Evolutionary conservation across 2,113 vertebrate species (phyloP), one percentile per base, ranked within the genome.

Genomic region (Miniopterus natalensis): DNA sequence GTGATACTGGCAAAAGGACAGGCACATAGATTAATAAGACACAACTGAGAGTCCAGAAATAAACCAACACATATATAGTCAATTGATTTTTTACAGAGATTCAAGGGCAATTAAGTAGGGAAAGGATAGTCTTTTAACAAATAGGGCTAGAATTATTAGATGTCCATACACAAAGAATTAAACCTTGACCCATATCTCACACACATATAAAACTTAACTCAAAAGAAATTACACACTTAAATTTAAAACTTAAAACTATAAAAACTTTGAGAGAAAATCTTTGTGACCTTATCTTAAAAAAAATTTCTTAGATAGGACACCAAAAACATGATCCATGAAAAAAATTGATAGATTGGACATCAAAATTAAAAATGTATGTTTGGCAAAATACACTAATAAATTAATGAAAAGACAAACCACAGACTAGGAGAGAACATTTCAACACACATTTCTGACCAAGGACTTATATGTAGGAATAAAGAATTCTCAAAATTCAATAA

Each of bases 401-500:
- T 65, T 40, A 77, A 51, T 51, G 11, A 92, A 55, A 68, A 83
- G 86, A 59, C 0, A 42, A 86, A n/a, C 12, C 20, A 80, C 18
- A 73, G 27, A 70, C 10, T 36, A 1, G 10, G 29, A 75, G 75
- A 66, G 55, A 90, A 53, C 36, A 74, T 74, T 80, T 74, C 17
- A 61, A 68, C 1, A 13, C 4, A 57, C 3, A 47, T 87, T 93
- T 95, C 12, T 92, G 87, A 92, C 31, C 55, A 53, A 89, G 8
- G 15, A 47, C 27, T 83, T 91, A 9, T 74, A 1, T 74, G 55
- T 36, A 36, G 36, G 40, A 55, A 75, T 68, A 65, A 78, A 88
- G 20, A 92, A 73, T 59, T 80, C 42, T 95, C 66, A 84, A 83
- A 63, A 84, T 11, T 80, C 42, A 73, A n/a, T 92, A 90, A 68